Evolutionary conservation across 2,888 invertebrate species (phyloP), one percentile per base, ranked within the genome.

Genomic region (Gibbula magus): DNA sequence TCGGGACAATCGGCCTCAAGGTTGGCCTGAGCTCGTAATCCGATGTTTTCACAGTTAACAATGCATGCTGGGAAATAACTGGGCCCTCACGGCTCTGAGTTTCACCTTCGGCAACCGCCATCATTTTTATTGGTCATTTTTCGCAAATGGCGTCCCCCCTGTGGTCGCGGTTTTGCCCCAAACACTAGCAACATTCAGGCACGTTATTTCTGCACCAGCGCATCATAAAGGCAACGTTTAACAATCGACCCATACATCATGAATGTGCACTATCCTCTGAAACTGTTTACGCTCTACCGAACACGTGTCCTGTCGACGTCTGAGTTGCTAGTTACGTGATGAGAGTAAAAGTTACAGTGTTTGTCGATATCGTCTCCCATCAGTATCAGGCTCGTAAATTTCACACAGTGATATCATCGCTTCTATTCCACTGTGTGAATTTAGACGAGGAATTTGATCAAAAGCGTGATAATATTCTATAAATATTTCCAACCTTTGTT

Each of bases 71-170:
- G 61, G 61, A 61, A 18, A 61, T 29, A 61, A 29, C 16, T 29
- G 25, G 29, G 61, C 61, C 29, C 61, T 61, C 61, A 61, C 29
- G 61, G 61, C 61, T 25, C 25, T 16, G 61, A 61, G 61, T 25
- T 61, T 61, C 61, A 61, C 61, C 61, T 61, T 29, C 29, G 29
- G 61, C 25, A 61, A 61, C 61, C 25, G 29, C 29, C 61, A 61
- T 61, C 61, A 61, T 61, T 61, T 25, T 61, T 61, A 61, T 61
- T 61, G 61, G 61, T 61, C 61, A 61, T 61, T 61, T 61, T 61
- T 61, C 22, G 8, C 61, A 61, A 61, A 61, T 61, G 61, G 61
- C 20, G 16, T 29, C 61, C 61, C 61, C 29, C 61, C 61, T 61
- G 61, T 29, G 25, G 61, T 29, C 29, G 16, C 25, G 29, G 61